Evolutionary conservation across 2,888 invertebrate genomes (phyloP).

Genomic region (Tenodera sinensis): DNA sequence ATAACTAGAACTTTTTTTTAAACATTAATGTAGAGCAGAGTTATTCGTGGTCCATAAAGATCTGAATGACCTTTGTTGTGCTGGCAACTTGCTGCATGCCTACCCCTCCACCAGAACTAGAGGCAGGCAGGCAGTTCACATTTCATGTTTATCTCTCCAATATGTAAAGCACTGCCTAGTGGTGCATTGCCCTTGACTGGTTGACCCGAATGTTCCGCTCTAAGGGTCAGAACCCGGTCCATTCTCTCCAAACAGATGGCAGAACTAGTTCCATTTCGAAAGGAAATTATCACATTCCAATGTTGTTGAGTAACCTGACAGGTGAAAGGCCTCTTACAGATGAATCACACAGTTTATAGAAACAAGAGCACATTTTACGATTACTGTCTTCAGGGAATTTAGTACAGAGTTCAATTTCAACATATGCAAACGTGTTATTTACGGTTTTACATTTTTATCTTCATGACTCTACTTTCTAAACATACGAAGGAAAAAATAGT

Average conservation of each 20-base stretch:
- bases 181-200: not conserved
- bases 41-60: too few species aligned
- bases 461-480: not conserved
- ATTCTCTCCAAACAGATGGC: not conserved
- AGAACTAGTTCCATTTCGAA: not conserved
- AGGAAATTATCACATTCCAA: not conserved
- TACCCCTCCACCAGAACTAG: too few species aligned
- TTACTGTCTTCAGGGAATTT: not conserved
- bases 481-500: not conserved
- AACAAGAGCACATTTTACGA: not conserved
- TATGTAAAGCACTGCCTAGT: not conserved
- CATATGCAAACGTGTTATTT: not conserved
- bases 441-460: not conserved
- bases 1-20: too few species aligned
- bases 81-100: too few species aligned
- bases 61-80: too few species aligned
- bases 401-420: not conserved
- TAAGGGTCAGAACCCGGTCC: not conserved
- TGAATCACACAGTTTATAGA: not conserved
- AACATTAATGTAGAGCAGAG: too few species aligned
- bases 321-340: not conserved
- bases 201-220: not conserved
- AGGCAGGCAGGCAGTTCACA: too few species aligned
- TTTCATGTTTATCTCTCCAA: too few species aligned
- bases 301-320: not conserved